Percentiles rank a stretch among this genome's conserved stretches.
Evolutionary conservation across 2,113 vertebrate species (phyloP).

Genomic region (Aviceda subcristata): DNA sequence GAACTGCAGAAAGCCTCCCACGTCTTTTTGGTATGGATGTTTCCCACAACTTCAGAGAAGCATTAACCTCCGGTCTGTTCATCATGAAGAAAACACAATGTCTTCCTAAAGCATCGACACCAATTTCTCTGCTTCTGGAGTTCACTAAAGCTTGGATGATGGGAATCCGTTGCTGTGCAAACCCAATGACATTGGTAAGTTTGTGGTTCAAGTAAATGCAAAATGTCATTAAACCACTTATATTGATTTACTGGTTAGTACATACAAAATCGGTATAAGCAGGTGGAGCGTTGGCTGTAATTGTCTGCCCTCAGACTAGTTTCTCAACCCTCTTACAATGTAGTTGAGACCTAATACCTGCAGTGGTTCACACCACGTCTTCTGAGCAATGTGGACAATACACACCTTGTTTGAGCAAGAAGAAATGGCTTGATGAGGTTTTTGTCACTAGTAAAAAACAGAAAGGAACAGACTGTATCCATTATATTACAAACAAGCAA

Average conservation of each 20-base stretch:
- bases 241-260: not conserved
- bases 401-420: not conserved
- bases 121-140: not conserved
- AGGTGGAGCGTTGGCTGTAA: not conserved
- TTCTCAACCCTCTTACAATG: not conserved
- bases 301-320: no score
- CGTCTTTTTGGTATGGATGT: not conserved
- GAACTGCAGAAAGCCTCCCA: not conserved
- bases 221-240: not conserved
- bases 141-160: not conserved
- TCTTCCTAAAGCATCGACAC: not conserved
- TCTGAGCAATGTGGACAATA: not conserved
- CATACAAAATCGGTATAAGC: not conserved
- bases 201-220: not conserved
- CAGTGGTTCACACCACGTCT: not conserved
- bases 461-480: not conserved
- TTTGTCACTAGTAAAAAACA: not conserved
- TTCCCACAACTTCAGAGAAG: not conserved
- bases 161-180: not conserved
- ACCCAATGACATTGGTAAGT: not conserved
- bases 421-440: not conserved
- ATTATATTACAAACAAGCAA: not conserved
- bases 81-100: rapidly evolving
- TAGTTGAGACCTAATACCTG: not conserved
- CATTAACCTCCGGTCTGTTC: not conserved